phyloP scores from a whole-genome alignment of 2,797 vertebrate genomes.

The Rhodeus uyekii region DNA sequence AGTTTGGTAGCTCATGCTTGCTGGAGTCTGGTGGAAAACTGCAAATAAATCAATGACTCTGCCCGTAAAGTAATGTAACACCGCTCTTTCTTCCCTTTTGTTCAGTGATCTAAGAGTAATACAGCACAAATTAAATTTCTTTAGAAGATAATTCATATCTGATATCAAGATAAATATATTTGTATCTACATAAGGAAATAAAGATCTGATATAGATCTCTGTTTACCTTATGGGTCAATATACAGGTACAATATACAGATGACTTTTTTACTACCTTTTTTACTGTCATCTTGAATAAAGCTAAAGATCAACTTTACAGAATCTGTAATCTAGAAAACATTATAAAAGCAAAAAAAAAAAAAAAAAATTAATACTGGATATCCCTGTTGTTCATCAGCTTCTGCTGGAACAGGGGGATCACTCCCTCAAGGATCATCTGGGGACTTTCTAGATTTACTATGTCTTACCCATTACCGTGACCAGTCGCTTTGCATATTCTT shows the following conservation, averaged over 20 bases:
- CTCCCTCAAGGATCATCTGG: background rate
- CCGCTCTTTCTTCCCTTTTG: background rate
- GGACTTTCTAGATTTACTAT: too few species aligned
- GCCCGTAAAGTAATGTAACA: constrained; percentile 42
- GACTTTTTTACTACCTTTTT: background rate
- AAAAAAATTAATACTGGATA: background rate
- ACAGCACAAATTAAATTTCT: constrained; percentile 36
- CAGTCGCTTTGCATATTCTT: background rate
- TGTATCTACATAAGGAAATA: background rate
- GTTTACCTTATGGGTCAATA: background rate
- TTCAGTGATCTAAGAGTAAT: constrained; percentile 25
- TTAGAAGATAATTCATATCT: constrained; percentile 16
- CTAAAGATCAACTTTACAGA: background rate
- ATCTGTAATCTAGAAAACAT: background rate
- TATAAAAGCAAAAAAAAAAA: background rate
- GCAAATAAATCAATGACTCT: constrained; percentile 52
- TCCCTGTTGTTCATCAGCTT: background rate
- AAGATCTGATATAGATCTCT: background rate
- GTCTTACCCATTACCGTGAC: too few species aligned
- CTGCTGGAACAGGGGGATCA: background rate
- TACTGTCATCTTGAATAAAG: background rate
- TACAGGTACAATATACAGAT: background rate
- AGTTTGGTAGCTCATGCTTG: constrained; percentile 41
- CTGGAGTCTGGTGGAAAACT: constrained; percentile 19
- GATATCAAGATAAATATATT: constrained; percentile 20